Evolutionary conservation across 1,140 invertebrate species (phyloP).

Genomic region (Coenobita brevimanus): DNA sequence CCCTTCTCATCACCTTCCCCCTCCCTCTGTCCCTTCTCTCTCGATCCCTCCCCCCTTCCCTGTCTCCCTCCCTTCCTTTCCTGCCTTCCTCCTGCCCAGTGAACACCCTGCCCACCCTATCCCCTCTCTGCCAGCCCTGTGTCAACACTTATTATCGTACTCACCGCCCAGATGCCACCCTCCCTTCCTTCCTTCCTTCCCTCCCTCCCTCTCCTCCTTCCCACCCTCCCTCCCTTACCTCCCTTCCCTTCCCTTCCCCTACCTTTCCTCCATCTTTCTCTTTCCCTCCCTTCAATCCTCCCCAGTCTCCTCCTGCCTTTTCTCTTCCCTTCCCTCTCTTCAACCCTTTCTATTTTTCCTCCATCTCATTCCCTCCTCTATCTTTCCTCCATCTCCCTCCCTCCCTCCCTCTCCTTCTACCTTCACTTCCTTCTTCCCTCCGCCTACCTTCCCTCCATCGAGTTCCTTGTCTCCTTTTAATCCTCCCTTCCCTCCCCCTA

Average conservation of each 20-base stretch:
- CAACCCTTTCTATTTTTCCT: background rate
- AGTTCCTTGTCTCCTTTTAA: background rate
- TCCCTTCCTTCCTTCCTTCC: background rate
- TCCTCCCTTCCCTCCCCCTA: background rate
- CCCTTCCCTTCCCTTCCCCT: background rate
- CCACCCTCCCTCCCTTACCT: background rate
- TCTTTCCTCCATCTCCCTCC: background rate
- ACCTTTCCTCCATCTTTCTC: background rate
- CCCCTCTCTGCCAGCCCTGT: background rate
- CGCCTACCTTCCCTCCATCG: background rate
- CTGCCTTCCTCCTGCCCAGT: conserved; percentile 4
- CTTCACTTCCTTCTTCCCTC: background rate
- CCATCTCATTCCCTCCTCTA: background rate
- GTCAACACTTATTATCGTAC: conserved; percentile 41
- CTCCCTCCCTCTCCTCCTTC: background rate
- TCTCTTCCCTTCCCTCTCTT: background rate
- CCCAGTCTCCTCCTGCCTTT: background rate
- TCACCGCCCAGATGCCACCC: background rate
- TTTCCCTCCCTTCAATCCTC: background rate
- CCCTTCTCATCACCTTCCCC: background rate
- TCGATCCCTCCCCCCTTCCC: background rate
- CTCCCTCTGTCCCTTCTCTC: background rate
- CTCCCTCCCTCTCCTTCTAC: background rate
- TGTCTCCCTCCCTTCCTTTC: background rate
- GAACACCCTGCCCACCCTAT: background rate